phyloP scores from a whole-genome alignment of 2,797 vertebrate genomes.

The Brachyrhaphis roseni region DNA sequence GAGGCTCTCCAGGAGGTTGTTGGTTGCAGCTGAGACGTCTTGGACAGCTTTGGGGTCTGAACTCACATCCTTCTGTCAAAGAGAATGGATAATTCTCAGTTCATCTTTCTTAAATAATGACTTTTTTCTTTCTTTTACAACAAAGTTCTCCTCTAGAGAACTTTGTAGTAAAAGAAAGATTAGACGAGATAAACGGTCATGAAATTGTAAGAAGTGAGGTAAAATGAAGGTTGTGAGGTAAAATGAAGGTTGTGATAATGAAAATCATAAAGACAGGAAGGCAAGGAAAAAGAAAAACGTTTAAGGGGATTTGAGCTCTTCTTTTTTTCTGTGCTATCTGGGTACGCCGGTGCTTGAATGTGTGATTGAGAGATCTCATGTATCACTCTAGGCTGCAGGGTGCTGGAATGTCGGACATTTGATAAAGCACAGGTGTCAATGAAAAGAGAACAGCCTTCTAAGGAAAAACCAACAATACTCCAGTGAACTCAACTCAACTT shows the following conservation, averaged over 20 bases:
- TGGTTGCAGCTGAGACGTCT: constrained; percentile 86
- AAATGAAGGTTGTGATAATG: not conserved
- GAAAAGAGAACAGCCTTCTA: constrained; percentile 29
- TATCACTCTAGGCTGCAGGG: constrained; percentile 49
- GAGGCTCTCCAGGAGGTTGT: constrained; percentile 85
- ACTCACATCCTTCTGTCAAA: constrained; percentile 83
- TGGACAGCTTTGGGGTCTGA: constrained; percentile 82
- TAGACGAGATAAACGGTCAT: not conserved
- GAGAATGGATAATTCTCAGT: constrained; percentile 14
- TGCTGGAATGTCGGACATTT: constrained; percentile 44
- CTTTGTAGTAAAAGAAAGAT: not conserved
- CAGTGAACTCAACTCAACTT: not conserved
- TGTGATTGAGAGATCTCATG: constrained; percentile 23
- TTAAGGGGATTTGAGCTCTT: constrained; percentile 26
- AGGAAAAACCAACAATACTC: constrained; percentile 13
- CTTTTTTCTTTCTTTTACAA: not conserved
- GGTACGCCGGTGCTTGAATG: constrained; percentile 11
- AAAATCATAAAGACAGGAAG: constrained; percentile 23
- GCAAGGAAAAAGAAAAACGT: constrained; percentile 29
- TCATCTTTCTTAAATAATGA: not conserved
- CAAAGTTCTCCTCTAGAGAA: not conserved
- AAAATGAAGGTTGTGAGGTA: not conserved
- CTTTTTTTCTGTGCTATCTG: constrained; percentile 35
- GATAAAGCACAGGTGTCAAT: constrained; percentile 49
- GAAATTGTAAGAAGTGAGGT: not conserved